Conservation (phyloP, 2,113 vertebrate genomes). For the Xerus inauris region DNA sequence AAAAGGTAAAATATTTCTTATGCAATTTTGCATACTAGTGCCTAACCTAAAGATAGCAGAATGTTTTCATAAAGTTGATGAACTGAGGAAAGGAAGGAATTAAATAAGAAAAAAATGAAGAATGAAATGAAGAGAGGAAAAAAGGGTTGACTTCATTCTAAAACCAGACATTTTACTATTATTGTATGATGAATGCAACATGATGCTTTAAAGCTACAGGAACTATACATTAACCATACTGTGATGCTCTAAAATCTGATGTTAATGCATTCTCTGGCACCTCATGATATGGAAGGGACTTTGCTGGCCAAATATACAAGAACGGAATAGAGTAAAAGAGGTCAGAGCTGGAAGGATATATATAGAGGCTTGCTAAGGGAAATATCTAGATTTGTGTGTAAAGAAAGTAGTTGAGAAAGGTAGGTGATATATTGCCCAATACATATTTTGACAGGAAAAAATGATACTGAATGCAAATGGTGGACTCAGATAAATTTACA, state of each 20-base stretch:
- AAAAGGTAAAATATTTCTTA: neutral
- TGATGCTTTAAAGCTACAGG: neutral
- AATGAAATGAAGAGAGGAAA: neutral
- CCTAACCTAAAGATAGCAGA: neutral
- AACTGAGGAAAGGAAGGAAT: neutral
- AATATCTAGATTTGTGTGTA: neutral
- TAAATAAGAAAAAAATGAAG: neutral
- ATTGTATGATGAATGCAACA: neutral
- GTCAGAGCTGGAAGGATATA: neutral
- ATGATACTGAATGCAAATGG: neutral
- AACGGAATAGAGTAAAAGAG: neutral
- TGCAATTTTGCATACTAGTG: neutral
- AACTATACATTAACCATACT: neutral
- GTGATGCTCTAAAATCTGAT: neutral
- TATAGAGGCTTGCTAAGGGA: neutral
- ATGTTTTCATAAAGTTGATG: neutral
- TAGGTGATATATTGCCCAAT: neutral
- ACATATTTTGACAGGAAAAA: neutral
- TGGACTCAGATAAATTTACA: neutral
- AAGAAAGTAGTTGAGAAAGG: neutral
- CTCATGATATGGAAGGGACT: neutral
- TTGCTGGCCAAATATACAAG: neutral
- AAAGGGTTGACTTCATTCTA: neutral
- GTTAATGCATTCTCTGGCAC: neutral
- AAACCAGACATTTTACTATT: neutral